Evolutionary conservation across 2,888 invertebrate species (phyloP).

Genomic region (Dryococelus australis): DNA sequence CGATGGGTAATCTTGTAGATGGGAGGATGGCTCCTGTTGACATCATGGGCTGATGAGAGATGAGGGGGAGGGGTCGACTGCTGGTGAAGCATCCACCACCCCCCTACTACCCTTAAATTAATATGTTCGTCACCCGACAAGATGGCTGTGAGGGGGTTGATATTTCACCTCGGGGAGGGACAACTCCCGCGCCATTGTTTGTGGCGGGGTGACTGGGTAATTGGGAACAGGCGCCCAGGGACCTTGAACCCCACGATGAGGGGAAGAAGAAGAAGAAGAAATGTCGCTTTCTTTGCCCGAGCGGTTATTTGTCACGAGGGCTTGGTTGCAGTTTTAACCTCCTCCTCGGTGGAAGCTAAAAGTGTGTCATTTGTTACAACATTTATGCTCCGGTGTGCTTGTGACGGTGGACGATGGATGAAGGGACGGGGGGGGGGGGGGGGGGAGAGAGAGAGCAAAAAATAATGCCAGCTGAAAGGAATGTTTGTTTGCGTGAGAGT

Average conservation of each 20-base stretch:
- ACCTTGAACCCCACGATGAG: not conserved
- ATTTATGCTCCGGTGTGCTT: not conserved
- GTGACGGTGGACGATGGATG: too few species aligned
- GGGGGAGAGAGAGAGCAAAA: not conserved
- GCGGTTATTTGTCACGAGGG: not conserved
- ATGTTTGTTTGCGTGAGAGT: not conserved
- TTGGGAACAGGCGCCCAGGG: not conserved
- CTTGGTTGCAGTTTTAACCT: not conserved
- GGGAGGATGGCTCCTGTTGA: too few species aligned
- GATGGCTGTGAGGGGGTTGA: not conserved
- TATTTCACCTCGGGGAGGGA: not conserved
- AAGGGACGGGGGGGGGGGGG: too few species aligned
- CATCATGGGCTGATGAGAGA: not conserved
- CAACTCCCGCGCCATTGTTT: not conserved
- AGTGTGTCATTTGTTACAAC: slow-evolving; percentile 9
- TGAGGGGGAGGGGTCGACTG: not conserved
- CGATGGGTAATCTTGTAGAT: too few species aligned
- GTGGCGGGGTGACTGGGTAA: not conserved
- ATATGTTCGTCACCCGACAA: not conserved
- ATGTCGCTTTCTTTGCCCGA: not conserved
- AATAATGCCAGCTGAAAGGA: not conserved
- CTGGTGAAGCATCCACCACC: not conserved
- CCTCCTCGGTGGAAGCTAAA: not conserved
- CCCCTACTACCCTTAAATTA: not conserved
- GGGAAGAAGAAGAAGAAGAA: not conserved